Evolutionary conservation across 2,888 invertebrate genomes (phyloP).

Genomic region (Penaeus monodon): DNA sequence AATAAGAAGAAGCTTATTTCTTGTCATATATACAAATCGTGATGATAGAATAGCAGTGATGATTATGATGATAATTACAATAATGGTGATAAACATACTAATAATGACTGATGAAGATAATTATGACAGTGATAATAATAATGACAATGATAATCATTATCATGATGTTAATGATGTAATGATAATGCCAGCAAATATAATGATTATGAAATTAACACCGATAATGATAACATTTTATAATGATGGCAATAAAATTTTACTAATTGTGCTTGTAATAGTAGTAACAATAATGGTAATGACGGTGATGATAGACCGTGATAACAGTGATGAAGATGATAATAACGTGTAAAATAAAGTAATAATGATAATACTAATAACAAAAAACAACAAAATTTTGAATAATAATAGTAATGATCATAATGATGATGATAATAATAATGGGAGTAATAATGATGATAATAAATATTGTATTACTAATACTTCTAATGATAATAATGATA

Average conservation of each 20-base stretch:
- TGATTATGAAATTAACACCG: not conserved
- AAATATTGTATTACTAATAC: no score
- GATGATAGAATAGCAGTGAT: not conserved
- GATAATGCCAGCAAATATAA: not conserved
- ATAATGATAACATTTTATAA: not conserved
- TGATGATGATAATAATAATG: conserved; percentile 2
- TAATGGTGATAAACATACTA: not conserved
- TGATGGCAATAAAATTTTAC: not conserved
- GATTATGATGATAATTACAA: not conserved
- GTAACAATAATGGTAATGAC: not conserved
- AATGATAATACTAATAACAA: not conserved
- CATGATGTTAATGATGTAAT: not conserved
- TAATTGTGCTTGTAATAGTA: not conserved
- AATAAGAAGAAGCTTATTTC: no score
- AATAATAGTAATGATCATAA: not conserved
- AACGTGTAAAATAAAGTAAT: not conserved
- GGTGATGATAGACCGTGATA: not conserved
- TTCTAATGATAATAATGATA: not conserved
- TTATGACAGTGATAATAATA: not conserved
- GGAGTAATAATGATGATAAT: not conserved
- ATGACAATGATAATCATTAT: not conserved
- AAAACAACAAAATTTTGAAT: not conserved
- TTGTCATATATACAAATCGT: no score
- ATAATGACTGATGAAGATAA: not conserved
- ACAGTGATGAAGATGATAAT: no score